Conservation (phyloP, 2,797 vertebrate species). For the Silurus lanzhouensis region DNA sequence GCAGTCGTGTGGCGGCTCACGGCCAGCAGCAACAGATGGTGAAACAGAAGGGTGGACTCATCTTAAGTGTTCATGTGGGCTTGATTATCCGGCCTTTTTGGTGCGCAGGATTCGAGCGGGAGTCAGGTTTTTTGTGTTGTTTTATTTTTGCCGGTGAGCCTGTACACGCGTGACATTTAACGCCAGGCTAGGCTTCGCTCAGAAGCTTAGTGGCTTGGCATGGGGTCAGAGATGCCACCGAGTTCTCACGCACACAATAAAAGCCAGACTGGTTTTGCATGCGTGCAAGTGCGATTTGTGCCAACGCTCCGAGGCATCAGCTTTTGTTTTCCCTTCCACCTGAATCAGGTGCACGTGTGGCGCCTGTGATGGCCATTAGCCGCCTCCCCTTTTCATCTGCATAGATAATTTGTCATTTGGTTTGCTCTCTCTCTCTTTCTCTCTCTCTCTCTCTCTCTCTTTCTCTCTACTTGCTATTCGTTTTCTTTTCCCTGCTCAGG, state of each 20-base stretch:
- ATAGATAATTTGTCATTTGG: constrained; percentile 46
- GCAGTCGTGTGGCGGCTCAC: constrained; percentile 20
- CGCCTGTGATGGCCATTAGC: constrained; percentile 14
- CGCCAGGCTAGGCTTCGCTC: constrained; percentile 38
- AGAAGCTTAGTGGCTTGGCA: constrained; percentile 44
- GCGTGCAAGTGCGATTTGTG: neutral
- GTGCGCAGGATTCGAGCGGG: constrained; percentile 51
- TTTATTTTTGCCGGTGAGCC: neutral
- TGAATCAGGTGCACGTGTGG: constrained; percentile 15
- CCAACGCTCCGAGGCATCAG: neutral
- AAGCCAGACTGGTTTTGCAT: constrained; percentile 37
- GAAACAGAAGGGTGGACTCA: constrained; percentile 58
- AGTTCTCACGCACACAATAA: constrained; percentile 55
- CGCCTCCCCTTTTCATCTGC: constrained; percentile 32
- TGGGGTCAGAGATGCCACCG: constrained; percentile 44
- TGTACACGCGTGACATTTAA: constrained; percentile 65
- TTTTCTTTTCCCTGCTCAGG: neutral
- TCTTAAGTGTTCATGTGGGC: constrained; percentile 59
- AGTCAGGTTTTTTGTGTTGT: constrained; percentile 51
- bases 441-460: neutral
- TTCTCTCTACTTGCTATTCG: constrained; percentile 2
- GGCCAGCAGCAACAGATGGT: constrained; percentile 63
- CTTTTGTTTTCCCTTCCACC: constrained; percentile 12
- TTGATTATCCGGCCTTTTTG: constrained; percentile 58
- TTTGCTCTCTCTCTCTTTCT: neutral